Percentiles rank a stretch among this genome's conserved stretches.
These are phyloP conservation scores for Sesia bembeciformis DNA, from an alignment of 2,888 invertebrate species.

Conservation along the genomic window DNA sequence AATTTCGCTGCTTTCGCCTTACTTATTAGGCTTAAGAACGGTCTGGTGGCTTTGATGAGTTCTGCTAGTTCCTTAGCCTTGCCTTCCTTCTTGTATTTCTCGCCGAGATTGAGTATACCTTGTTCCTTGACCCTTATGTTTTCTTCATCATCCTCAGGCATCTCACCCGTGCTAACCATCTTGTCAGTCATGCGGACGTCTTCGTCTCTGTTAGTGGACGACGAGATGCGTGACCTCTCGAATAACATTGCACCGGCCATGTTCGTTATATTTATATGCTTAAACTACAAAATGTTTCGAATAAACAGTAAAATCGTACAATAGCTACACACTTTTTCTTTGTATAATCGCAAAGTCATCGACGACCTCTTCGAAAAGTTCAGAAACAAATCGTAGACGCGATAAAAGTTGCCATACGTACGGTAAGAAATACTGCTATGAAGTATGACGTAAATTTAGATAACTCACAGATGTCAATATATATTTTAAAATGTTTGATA, in stretches of 20 bases:
- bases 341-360: slow-evolving; percentile 74
- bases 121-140: slow-evolving; percentile 94
- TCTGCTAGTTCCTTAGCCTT: slow-evolving; percentile 94
- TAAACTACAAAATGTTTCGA: slow-evolving; percentile 50
- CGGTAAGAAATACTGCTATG: slow-evolving; percentile 2
- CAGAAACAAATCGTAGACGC: slow-evolving; percentile 72
- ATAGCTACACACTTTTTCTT: slow-evolving; percentile 58
- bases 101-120: slow-evolving; percentile 93
- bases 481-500: too few species aligned
- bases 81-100: slow-evolving; percentile 92
- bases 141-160: slow-evolving; percentile 90
- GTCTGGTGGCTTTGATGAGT: slow-evolving; percentile 94
- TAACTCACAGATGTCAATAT: too few species aligned
- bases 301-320: slow-evolving; percentile 51
- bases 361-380: slow-evolving; percentile 50
- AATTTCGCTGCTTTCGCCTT: slow-evolving; percentile 99
- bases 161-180: slow-evolving; percentile 84
- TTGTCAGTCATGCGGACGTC: slow-evolving; percentile 83
- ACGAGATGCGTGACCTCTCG: slow-evolving; percentile 86
- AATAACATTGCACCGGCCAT: slow-evolving; percentile 95
- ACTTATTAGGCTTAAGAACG: slow-evolving; percentile 95
- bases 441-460: neutral
- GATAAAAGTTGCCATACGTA: slow-evolving; percentile 40
- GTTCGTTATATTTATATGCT: slow-evolving; percentile 69
- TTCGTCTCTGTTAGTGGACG: slow-evolving; percentile 83